A percentile compares a stretch with the other conserved stretches of the same genome.
These are phyloP conservation scores for Orientallactaga sibirica DNA, from an alignment of 2,797 vertebrate genomes.

Conservation along the genomic window DNA sequence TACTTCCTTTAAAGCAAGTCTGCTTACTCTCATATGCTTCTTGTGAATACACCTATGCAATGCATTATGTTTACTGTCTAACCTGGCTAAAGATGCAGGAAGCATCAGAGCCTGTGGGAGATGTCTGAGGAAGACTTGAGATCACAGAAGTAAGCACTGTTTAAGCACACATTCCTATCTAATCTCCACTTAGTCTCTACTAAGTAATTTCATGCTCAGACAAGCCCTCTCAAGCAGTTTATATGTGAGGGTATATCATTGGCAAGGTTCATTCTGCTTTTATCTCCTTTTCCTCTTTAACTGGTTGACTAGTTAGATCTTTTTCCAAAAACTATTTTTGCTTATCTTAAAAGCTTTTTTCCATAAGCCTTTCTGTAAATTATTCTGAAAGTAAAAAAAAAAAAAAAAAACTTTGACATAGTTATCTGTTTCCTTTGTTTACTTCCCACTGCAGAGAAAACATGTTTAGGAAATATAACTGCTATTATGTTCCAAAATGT, in stretches of 20 bases:
- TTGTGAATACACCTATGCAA: not conserved
- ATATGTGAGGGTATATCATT: not conserved
- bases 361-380: constrained; percentile 4
- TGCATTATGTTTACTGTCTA: not conserved
- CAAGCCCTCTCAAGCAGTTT: not conserved
- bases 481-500: not conserved
- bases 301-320: not conserved
- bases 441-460: not conserved
- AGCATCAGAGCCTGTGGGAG: not conserved
- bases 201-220: not conserved
- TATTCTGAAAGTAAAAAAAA: constrained; percentile 9
- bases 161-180: constrained; percentile 40
- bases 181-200: not conserved
- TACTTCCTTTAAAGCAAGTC: not conserved
- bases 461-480: constrained; percentile 38
- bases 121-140: not conserved
- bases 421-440: constrained; percentile 8
- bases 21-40: constrained; percentile 52
- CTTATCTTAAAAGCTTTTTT: not conserved
- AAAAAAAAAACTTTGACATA: not conserved
- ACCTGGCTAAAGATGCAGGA: not conserved
- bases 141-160: constrained; percentile 42
- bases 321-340: not conserved
- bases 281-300: not conserved
- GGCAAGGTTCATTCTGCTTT: not conserved